A percentile compares a stretch with the other conserved stretches of the same genome.
phyloP scores from a whole-genome alignment of 2,113 vertebrate species.

The Laticauda laticaudata region DNA sequence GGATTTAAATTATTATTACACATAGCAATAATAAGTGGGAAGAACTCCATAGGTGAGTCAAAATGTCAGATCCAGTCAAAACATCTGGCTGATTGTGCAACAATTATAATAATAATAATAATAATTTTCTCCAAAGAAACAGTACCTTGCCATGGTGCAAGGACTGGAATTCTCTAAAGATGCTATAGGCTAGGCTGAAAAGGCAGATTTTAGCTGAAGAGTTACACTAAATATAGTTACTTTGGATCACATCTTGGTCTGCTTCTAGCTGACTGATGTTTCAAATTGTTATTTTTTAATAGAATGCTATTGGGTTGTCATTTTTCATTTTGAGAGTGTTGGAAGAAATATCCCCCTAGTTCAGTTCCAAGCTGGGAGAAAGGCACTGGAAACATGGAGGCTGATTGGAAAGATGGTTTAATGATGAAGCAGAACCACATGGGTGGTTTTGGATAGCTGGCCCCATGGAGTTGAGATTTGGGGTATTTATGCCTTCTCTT shows the following conservation, averaged over 20 bases:
- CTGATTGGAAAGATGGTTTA: no score
- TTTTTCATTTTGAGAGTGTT: no score
- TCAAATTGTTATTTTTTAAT: no score
- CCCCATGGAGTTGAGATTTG: no score
- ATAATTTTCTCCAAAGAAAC: not conserved
- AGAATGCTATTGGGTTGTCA: no score
- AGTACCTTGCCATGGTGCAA: not conserved
- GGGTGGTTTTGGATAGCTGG: no score
- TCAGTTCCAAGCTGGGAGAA: no score
- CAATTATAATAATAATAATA: not conserved
- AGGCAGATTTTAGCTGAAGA: not conserved
- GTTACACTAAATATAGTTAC: not conserved
- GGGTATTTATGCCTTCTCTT: no score
- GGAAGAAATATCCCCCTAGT: no score
- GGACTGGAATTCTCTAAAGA: not conserved
- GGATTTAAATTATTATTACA: no score
- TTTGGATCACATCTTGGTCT: not conserved
- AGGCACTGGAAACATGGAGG: no score
- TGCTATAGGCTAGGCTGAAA: not conserved
- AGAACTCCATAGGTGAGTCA: not conserved
- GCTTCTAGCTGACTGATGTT: not conserved
- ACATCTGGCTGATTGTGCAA: not conserved
- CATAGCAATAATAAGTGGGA: not conserved
- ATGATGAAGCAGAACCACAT: no score
- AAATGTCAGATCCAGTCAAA: not conserved